Base-by-base conservation (phyloP, 2,888 invertebrate genomes). In the Coelinius sp. region DNA sequence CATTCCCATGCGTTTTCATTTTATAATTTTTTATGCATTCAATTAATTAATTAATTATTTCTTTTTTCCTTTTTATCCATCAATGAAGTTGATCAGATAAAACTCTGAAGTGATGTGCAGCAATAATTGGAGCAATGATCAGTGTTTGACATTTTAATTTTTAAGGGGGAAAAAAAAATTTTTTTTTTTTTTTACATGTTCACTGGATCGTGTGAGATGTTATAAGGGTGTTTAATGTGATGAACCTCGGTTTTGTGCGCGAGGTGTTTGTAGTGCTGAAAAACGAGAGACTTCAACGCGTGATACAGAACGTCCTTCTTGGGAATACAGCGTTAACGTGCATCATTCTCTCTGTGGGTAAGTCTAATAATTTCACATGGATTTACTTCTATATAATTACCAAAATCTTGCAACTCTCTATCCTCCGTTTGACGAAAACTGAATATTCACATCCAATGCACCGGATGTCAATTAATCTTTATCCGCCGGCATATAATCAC, bases 261-360 rank as follows among this genome's bases (percentile, higher is more conserved):
- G 20, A 27, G 46, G 65, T 65, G 65, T 46, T 24, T 64, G 38
- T 38, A 46, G 65, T 44, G 14, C 27, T n/a, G n/a, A 65, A 14
- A 25, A 8, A 12, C n/a, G 6, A 65, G 65, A 65, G 65, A 65
- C 46, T 65, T 65, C 46, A 65, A 65, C 44, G 65, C 65, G 1
- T 44, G 44, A 10, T 8, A 27, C 1, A 17, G n/a, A 64, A 64
- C 25, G 27, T n/a, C 17, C 20, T 12, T 24, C 14, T 38, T 41
- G 63, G 63, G 22, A 12, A 12, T 64, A 64, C 35, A 22, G n/a
- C 24, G 31, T 17, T 14, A 20, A 24, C 8, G 3, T 41, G 12
- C n/a, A 24, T 44, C 35, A 4, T n/a, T n/a, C 6, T 59, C 20
- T 17, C 20, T 17, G 24, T 20, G 31, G 44, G 65, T 46, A 49